These are phyloP conservation scores for Penaeus chinensis DNA, from an alignment of 1,140 invertebrate species.

Conservation along the genomic window DNA sequence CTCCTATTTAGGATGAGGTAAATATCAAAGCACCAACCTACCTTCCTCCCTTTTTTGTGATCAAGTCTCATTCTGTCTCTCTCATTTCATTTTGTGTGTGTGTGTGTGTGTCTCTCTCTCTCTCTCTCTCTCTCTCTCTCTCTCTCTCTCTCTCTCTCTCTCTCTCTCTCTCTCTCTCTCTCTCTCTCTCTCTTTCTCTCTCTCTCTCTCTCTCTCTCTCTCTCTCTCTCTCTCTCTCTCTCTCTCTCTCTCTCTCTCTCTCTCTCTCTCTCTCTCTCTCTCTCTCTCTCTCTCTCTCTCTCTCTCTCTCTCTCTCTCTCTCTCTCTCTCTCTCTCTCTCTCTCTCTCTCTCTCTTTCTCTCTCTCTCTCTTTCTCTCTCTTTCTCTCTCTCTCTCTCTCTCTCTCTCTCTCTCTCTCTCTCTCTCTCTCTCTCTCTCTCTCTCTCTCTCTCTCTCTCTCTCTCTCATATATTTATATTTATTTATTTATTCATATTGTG, in stretches of 20 bases:
- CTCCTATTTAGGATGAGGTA: no score
- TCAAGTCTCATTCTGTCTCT: no score
- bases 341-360: neutral
- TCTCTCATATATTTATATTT: conserved; percentile 5
- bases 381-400: neutral
- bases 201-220: neutral
- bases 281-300: neutral
- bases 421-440: neutral
- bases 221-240: neutral
- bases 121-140: no score
- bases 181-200: neutral
- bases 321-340: neutral
- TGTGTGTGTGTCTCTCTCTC: no score
- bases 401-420: neutral
- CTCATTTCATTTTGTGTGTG: no score
- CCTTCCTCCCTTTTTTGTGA: no score
- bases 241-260: neutral
- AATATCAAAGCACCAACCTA: no score
- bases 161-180: neutral
- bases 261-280: neutral
- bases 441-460: neutral
- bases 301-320: neutral
- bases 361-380: neutral
- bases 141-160: no score
- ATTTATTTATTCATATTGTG: neutral